A percentile compares a stretch with the other conserved stretches of the same genome.
phyloP scores from a whole-genome alignment of 2,888 invertebrate genomes.

The Heliconius ethilla region DNA sequence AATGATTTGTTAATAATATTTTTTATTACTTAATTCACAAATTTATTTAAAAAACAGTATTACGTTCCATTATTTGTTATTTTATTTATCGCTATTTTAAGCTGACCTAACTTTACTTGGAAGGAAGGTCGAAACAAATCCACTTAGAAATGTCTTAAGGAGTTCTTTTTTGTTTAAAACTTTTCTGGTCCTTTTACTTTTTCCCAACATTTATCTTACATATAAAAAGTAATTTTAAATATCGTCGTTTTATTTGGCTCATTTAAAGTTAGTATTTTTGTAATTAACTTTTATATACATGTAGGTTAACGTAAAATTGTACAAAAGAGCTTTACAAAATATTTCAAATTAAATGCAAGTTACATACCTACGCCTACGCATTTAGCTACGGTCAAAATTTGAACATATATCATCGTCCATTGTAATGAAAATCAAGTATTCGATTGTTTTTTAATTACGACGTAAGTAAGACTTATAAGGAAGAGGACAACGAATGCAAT shows the following conservation, averaged over 20 bases:
- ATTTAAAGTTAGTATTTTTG: background rate
- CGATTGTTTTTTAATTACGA: slow-evolving; percentile 6
- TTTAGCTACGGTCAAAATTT: background rate
- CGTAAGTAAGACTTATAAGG: background rate
- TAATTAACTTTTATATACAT: background rate
- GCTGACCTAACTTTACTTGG: slow-evolving; percentile 2
- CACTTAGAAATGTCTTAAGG: slow-evolving; percentile 7
- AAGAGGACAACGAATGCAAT: background rate
- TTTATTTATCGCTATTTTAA: background rate
- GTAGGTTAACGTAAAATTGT: too few species aligned
- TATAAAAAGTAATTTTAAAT: background rate
- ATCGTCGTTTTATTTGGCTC: background rate
- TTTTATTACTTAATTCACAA: too few species aligned
- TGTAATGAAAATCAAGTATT: background rate
- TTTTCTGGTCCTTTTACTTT: slow-evolving; percentile 1
- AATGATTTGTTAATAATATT: too few species aligned
- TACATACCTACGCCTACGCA: background rate
- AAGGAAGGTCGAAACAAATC: slow-evolving; percentile 16
- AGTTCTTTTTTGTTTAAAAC: slow-evolving; percentile 11
- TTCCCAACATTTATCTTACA: background rate
- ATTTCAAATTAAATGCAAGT: background rate
- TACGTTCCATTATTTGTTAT: too few species aligned
- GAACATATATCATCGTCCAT: background rate
- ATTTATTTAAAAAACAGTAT: too few species aligned
- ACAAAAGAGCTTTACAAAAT: background rate